Conservation (phyloP, 2,888 invertebrate genomes). For the Nomada hirtipes region DNA sequence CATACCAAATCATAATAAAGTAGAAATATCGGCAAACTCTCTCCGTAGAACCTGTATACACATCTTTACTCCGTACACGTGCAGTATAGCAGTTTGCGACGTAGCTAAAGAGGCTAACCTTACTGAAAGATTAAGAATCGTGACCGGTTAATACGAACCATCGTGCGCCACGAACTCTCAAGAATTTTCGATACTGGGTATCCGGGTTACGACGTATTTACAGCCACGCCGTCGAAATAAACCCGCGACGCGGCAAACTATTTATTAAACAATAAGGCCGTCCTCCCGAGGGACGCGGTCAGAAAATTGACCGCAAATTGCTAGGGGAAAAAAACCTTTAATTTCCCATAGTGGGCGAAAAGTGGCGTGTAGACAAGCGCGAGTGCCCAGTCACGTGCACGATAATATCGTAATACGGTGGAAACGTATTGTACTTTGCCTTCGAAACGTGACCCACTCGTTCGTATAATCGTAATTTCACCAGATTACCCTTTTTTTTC, state of each 20-base stretch:
- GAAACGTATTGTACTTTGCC: slow-evolving; percentile 6
- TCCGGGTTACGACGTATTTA: slow-evolving; percentile 48
- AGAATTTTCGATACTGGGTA: slow-evolving; percentile 49
- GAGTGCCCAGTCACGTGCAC: slow-evolving; percentile 14
- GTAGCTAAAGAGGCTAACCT: slow-evolving; percentile 7
- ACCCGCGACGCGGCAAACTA: slow-evolving; percentile 9
- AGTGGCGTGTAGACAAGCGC: not conserved
- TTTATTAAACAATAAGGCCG: slow-evolving; percentile 35
- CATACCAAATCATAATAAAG: not conserved
- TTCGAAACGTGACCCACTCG: slow-evolving; percentile 32
- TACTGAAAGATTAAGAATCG: slow-evolving; percentile 55
- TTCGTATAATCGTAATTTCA: slow-evolving; percentile 34
- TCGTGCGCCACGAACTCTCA: slow-evolving; percentile 41
- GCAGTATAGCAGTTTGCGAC: slow-evolving; percentile 12
- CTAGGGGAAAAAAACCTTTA: slow-evolving; percentile 7
- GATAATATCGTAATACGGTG: slow-evolving; percentile 43
- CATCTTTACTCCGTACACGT: not conserved
- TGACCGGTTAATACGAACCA: slow-evolving; percentile 53
- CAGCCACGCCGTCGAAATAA: not conserved
- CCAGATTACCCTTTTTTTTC: not conserved
- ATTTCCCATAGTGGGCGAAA: slow-evolving; percentile 3
- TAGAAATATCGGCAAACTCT: not conserved
- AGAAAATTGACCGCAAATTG: slow-evolving; percentile 19
- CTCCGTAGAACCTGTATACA: not conserved
- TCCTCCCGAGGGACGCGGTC: not conserved